Conservation (phyloP, 2,888 invertebrate species). For the Dicycla oo region DNA sequence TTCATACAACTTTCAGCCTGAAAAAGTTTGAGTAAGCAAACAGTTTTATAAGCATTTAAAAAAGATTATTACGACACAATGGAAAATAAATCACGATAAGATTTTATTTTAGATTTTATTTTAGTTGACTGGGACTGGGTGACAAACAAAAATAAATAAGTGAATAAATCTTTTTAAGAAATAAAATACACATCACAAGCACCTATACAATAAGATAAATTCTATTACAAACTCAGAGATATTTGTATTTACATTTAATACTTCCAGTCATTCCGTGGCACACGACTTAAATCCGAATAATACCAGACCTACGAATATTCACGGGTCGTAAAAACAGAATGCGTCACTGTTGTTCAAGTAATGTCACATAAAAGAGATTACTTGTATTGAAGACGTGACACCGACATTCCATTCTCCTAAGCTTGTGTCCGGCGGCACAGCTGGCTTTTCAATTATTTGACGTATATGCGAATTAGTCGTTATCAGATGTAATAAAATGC, state of each 20-base stretch:
- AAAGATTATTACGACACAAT: conserved; percentile 42
- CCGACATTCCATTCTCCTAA: conserved; percentile 73
- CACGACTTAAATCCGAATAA: conserved; percentile 58
- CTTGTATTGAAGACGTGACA: conserved; percentile 69
- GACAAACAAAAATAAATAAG: conserved; percentile 65
- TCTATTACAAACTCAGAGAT: conserved; percentile 47
- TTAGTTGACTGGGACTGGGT: no score
- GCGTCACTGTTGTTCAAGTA: conserved; percentile 65
- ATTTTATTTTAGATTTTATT: conserved; percentile 35
- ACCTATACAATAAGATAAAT: conserved; percentile 63
- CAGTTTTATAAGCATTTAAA: no score
- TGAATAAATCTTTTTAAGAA: conserved; percentile 61
- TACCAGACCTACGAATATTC: conserved; percentile 57
- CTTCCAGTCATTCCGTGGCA: conserved; percentile 57
- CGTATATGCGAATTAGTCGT: conserved; percentile 86
- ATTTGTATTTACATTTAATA: conserved; percentile 65
- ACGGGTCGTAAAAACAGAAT: conserved; percentile 64
- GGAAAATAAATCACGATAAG: conserved; percentile 49
- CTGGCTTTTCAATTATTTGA: conserved; percentile 85
- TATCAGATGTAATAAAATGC: conserved; percentile 89
- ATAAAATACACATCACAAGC: conserved; percentile 58
- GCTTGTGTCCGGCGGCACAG: conserved; percentile 60
- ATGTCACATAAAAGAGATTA: conserved; percentile 72
- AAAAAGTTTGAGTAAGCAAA: background rate
- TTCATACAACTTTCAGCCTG: background rate